phyloP scores from a whole-genome alignment of 1,140 invertebrate genomes.

The Drosophila ambigua region DNA sequence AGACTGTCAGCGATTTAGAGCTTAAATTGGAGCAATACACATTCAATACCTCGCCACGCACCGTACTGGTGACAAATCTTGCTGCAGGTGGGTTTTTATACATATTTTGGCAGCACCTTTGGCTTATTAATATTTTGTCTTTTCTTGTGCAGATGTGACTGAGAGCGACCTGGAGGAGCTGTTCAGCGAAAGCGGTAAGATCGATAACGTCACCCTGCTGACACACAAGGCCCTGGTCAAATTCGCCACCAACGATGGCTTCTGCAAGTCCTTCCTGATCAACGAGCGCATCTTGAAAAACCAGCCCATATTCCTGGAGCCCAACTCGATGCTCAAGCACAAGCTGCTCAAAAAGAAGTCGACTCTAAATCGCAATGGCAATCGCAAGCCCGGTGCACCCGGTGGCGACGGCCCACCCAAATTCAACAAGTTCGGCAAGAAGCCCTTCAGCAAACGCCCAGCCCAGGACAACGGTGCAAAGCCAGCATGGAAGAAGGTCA shows the following conservation, averaged over 20 bases:
- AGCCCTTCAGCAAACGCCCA: constrained; percentile 56
- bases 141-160: constrained; percentile 21
- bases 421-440: constrained; percentile 42
- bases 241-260: constrained; percentile 55
- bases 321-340: constrained; percentile 56
- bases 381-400: neutral
- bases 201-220: constrained; percentile 39
- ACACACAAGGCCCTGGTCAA: constrained; percentile 38
- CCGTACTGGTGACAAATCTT: constrained; percentile 54
- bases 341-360: constrained; percentile 3
- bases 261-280: constrained; percentile 68
- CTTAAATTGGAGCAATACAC: constrained; percentile 46
- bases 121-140: neutral
- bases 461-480: constrained; percentile 28
- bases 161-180: constrained; percentile 32
- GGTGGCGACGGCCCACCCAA: constrained; percentile 1
- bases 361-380: no score
- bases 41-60: constrained; percentile 2
- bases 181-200: constrained; percentile 50
- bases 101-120: neutral
- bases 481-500: constrained; percentile 36
- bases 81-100: constrained; percentile 20
- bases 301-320: constrained; percentile 63
- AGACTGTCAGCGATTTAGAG: constrained; percentile 43
- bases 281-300: constrained; percentile 48